Evolutionary conservation across 2,113 vertebrate genomes (phyloP).

Genomic region (Rhinoderma darwinii): DNA sequence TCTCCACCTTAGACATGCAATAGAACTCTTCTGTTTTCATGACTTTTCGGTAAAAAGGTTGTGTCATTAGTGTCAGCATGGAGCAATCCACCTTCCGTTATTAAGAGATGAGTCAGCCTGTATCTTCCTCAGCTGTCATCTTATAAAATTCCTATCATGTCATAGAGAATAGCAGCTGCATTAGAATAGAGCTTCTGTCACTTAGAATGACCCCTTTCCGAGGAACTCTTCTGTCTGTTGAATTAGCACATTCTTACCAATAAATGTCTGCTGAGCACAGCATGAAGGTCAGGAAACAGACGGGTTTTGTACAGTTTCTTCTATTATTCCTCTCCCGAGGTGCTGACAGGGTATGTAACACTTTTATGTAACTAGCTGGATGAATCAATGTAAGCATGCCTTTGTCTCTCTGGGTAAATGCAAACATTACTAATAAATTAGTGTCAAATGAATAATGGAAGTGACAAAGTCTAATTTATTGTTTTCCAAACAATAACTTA

Average conservation of each 20-base stretch:
- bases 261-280: constrained; percentile 51
- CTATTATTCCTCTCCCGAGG: constrained; percentile 45
- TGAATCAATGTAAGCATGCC: background rate
- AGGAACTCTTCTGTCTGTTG: constrained; percentile 49
- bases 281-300: constrained; percentile 49
- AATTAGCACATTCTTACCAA: constrained; percentile 57
- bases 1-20: constrained; percentile 33
- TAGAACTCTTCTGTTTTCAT: constrained; percentile 41
- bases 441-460: background rate
- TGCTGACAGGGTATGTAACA: constrained; percentile 34
- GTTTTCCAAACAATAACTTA: background rate
- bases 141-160: constrained; percentile 51
- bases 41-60: constrained; percentile 51
- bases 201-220: constrained; percentile 51
- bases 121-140: constrained; percentile 56
- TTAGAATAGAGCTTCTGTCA: constrained; percentile 55
- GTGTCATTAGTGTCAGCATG: constrained; percentile 52
- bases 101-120: constrained; percentile 54
- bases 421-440: background rate
- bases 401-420: background rate
- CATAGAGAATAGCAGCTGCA: constrained; percentile 44
- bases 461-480: background rate
- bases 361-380: constrained; percentile 13
- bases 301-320: constrained; percentile 39
- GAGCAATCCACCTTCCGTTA: constrained; percentile 43